A percentile compares a stretch with the other conserved stretches of the same genome.
phyloP scores from a whole-genome alignment of 2,888 invertebrate genomes.

The Synanthedon myopaeformis region DNA sequence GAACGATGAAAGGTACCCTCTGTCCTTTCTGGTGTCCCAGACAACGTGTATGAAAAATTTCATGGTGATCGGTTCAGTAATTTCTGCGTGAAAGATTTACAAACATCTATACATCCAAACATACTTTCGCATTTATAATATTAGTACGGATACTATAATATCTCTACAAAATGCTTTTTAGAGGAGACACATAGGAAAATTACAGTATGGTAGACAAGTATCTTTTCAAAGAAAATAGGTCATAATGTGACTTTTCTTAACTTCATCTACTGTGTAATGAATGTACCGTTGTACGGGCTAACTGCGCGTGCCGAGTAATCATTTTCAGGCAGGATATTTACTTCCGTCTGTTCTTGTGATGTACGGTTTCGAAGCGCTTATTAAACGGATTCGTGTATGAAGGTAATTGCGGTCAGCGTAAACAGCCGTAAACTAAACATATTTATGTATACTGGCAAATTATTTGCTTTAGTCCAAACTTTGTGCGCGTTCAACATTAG shows the following conservation, averaged over 20 bases:
- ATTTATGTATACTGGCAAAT: neutral
- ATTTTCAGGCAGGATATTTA: constrained; percentile 64
- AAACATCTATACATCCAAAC: too few species aligned
- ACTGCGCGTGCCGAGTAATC: constrained; percentile 62
- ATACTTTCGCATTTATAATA: too few species aligned
- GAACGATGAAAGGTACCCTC: too few species aligned
- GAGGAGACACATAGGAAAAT: too few species aligned
- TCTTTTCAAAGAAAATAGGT: neutral
- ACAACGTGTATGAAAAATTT: too few species aligned
- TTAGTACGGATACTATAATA: too few species aligned
- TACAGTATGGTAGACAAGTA: neutral
- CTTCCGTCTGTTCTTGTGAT: constrained; percentile 57
- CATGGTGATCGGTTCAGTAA: too few species aligned
- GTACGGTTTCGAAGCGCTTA: constrained; percentile 35
- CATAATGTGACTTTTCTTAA: neutral
- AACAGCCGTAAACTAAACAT: neutral
- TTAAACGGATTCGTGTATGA: constrained; percentile 33
- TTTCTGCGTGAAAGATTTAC: too few species aligned
- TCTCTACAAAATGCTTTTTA: too few species aligned
- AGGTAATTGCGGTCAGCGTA: constrained; percentile 10
- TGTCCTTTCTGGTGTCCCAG: too few species aligned
- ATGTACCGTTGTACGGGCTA: constrained; percentile 21
- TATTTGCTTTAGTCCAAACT: too few species aligned
- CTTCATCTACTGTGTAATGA: neutral
- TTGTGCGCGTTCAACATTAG: too few species aligned